Percentiles rank a stretch among this genome's conserved stretches.
Conservation (phyloP, 1,140 invertebrate species). For the Conus ventricosus region DNA sequence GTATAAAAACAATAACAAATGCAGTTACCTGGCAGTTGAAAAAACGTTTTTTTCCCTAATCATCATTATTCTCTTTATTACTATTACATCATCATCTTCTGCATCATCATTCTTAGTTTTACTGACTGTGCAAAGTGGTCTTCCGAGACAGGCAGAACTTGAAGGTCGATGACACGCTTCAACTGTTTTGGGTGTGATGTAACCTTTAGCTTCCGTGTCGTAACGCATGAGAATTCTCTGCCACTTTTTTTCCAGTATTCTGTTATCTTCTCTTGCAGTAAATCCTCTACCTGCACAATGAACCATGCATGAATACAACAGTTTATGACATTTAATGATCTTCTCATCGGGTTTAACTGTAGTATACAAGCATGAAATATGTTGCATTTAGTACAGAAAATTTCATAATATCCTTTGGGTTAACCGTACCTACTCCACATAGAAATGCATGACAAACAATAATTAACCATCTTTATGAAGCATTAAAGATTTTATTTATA, state of each 20-base stretch:
- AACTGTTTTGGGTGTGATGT: constrained; percentile 60
- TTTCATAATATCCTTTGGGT: too few species aligned
- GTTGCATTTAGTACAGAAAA: too few species aligned
- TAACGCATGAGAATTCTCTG: constrained; percentile 58
- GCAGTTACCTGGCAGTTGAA: too few species aligned
- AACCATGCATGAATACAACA: neutral
- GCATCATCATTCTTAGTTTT: neutral
- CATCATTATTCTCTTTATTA: neutral
- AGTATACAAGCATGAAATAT: too few species aligned
- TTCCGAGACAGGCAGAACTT: constrained; percentile 66
- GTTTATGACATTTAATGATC: too few species aligned
- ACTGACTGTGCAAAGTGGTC: constrained; percentile 69
- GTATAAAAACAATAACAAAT: too few species aligned
- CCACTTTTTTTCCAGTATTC: constrained; percentile 69
- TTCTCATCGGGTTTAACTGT: too few species aligned
- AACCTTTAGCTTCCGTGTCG: constrained; percentile 57
- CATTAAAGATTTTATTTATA: too few species aligned
- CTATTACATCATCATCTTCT: neutral
- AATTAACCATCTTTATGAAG: too few species aligned
- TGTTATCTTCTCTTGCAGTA: constrained; percentile 69
- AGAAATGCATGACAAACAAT: too few species aligned
- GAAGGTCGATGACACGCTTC: constrained; percentile 64
- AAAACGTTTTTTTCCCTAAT: neutral
- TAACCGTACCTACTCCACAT: too few species aligned
- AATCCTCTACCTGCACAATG: constrained; percentile 65